Base-by-base conservation (phyloP, 2,797 vertebrate genomes). In the Otolemur crassicaudatus region DNA sequence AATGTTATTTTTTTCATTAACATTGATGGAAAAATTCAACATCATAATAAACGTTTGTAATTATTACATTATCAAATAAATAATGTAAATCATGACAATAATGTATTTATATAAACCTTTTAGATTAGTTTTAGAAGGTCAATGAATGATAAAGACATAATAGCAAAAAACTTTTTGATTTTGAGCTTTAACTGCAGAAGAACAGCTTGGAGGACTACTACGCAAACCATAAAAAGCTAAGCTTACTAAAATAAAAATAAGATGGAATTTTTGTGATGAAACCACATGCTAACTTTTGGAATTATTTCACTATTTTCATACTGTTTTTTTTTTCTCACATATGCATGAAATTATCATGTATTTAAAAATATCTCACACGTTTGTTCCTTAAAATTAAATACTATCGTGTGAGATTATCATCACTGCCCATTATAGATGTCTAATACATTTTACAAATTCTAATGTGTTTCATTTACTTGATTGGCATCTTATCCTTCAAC, bases 1-100 rank as follows among this genome's bases (percentile, higher is more conserved):
- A 5, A 89, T 91, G 5, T 73, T 58, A 87, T 60, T 88, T 94
- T 93, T 93, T 40, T 3, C n/a, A 76, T 85, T 60, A 91, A 10
- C 81, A 53, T 43, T 22, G 49, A 34, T 16, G 2, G 9, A 9
- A 65, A 43, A 23, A 77, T n/a, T n/a, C 79, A 61, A 80, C 11
- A 87, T 91, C 12, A 69, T 87, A 72, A 31, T 63, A 34, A 67
- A n/a, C 19, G 31, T 67, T 17, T 19, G 19, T n/a, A n/a, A 67
- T 67, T 67, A 19, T 67, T 67, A n/a, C 16, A 67, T 67, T 16
- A n/a, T 67, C 11, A 91, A 84, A 53, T 63, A 87, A 61, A 34
- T 67, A 70, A 65, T 27, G 4, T 70, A n/a, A 63, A 11, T 60
- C 34, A 82, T 81, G 2, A 37, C 25, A 69, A 93, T 61, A 72